Percentiles rank a stretch among this genome's conserved stretches.
Conservation (phyloP, 2,797 vertebrate species). For the Poecile montanus region DNA sequence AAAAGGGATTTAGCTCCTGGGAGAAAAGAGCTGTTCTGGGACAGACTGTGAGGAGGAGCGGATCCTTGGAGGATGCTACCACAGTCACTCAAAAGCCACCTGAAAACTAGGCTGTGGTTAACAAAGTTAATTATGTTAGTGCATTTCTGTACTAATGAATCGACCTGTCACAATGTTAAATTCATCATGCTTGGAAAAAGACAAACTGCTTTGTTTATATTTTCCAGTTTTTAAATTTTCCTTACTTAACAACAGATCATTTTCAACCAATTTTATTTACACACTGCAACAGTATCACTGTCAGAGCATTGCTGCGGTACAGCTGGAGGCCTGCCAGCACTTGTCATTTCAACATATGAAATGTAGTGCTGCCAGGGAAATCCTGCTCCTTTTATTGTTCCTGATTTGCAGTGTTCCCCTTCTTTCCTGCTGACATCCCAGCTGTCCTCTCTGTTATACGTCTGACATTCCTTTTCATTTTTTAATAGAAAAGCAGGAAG, state of each 20-base stretch:
- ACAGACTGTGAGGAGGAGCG: neutral
- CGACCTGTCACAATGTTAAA: neutral
- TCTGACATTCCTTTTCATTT: conserved; percentile 38
- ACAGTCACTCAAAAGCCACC: neutral
- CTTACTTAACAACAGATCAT: conserved; percentile 13
- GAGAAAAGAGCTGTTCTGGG: neutral
- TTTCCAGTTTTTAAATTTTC: neutral
- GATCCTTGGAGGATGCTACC: neutral
- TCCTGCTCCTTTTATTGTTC: conserved; percentile 35
- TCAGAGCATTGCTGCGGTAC: conserved; percentile 30
- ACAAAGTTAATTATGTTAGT: neutral
- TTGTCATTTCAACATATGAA: conserved; percentile 19
- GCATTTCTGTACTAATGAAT: neutral
- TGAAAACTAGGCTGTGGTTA: neutral
- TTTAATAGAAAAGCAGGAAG: conserved; percentile 8
- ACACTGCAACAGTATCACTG: neutral
- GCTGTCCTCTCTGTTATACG: conserved; percentile 53
- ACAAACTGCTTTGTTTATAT: neutral
- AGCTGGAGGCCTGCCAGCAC: conserved; percentile 46
- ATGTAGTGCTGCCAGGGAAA: conserved; percentile 46
- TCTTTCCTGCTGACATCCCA: conserved; percentile 55
- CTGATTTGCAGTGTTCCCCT: conserved; percentile 18
- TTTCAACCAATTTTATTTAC: conserved; percentile 34
- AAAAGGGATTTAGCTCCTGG: neutral
- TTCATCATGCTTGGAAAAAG: neutral